A percentile compares a stretch with the other conserved stretches of the same genome.
phyloP scores from a whole-genome alignment of 2,797 vertebrate genomes.

The Denticeps clupeoides region DNA sequence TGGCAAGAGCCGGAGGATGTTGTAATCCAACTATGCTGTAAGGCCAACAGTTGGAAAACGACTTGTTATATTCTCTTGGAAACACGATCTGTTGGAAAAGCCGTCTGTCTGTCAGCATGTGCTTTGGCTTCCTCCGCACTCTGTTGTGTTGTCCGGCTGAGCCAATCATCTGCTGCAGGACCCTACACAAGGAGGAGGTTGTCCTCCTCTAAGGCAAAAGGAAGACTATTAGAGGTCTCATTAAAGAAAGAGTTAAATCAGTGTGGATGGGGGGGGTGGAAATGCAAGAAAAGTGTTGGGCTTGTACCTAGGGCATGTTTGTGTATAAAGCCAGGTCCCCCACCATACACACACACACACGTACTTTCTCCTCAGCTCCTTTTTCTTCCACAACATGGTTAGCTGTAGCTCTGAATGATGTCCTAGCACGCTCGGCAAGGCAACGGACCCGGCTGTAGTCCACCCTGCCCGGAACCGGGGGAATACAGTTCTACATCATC shows the following conservation, averaged over 20 bases:
- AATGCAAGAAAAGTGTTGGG: background rate
- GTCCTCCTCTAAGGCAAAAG: constrained; percentile 27
- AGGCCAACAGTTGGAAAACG: constrained; percentile 26
- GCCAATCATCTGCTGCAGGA: constrained; percentile 17
- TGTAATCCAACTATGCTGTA: constrained; percentile 26
- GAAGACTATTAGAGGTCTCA: constrained; percentile 25
- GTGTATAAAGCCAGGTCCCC: constrained; percentile 1
- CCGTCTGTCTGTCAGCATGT: constrained; percentile 16
- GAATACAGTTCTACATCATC: constrained; percentile 56
- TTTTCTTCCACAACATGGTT: constrained; percentile 44
- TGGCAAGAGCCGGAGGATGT: constrained; percentile 14
- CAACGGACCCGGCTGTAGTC: constrained; percentile 40
- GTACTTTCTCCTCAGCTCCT: background rate
- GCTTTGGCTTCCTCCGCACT: constrained; percentile 3
- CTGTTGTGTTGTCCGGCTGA: constrained; percentile 10
- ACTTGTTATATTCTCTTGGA: constrained; percentile 21
- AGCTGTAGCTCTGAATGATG: constrained; percentile 51
- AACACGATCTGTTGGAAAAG: constrained; percentile 20
- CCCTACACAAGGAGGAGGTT: constrained; percentile 9
- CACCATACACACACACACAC: background rate
- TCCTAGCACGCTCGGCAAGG: constrained; percentile 41
- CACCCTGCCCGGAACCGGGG: constrained; percentile 45
- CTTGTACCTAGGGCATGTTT: constrained; percentile 16
- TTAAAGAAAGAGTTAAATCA: constrained; percentile 21
- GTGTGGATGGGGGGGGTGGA: background rate